Evolutionary conservation across 1,140 invertebrate species (phyloP).

Genomic region (Penaeus chinensis): DNA sequence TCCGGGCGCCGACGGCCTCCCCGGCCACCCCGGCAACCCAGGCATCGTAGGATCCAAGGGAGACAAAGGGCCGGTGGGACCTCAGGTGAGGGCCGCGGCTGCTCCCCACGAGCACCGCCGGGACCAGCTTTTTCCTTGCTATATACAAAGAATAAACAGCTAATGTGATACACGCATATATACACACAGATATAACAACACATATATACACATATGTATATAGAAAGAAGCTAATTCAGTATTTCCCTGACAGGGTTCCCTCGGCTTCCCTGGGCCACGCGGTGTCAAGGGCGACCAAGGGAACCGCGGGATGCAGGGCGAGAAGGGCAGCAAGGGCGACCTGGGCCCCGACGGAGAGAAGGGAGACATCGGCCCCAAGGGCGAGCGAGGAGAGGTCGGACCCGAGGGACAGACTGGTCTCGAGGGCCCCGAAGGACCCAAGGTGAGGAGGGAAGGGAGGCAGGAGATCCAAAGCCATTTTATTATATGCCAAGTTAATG

Average conservation of each 20-base stretch:
- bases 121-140: no score
- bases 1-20: conserved; percentile 79
- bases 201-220: no score
- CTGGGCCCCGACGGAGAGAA: conserved; percentile 81
- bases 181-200: no score
- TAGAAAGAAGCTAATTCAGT: background rate
- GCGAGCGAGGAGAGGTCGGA: conserved; percentile 79
- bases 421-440: conserved; percentile 87
- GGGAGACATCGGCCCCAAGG: conserved; percentile 80
- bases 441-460: conserved; percentile 69
- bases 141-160: no score
- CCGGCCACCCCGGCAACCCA: conserved; percentile 79
- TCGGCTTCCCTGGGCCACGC: conserved; percentile 81
- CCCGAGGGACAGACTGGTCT: conserved; percentile 75
- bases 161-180: no score
- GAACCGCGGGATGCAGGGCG: conserved; percentile 76
- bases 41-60: conserved; percentile 77
- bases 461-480: no score
- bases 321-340: conserved; percentile 78
- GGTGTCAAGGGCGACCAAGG: conserved; percentile 84
- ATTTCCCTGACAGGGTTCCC: conserved; percentile 71
- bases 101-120: no score
- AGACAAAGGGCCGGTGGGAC: conserved; percentile 76
- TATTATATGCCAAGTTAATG: no score
- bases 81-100: conserved; percentile 68